Evolutionary conservation across 2,113 vertebrate species (phyloP).

Genomic region (Todiramphus chloris): DNA sequence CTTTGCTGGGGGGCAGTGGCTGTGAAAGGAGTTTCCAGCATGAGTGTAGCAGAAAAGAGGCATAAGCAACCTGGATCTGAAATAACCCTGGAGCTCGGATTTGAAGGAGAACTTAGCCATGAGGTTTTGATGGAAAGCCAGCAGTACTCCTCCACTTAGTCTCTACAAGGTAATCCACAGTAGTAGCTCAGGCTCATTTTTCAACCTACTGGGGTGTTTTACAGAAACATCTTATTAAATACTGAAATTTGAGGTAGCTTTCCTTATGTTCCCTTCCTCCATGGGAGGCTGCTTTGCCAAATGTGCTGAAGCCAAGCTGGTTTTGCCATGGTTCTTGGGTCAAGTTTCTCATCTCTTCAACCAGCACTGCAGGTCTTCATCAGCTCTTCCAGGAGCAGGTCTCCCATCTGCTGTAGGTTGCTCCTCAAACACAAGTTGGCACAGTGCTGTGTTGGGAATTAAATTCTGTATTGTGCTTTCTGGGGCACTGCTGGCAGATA

Average conservation of each 20-base stretch:
- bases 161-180: not conserved
- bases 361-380: not conserved
- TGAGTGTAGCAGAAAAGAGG: not conserved
- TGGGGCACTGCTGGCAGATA: not conserved
- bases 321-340: not conserved
- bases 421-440: not conserved
- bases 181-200: not conserved
- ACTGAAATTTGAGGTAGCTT: not conserved
- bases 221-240: not conserved
- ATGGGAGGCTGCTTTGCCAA: not conserved
- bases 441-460: not conserved
- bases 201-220: not conserved
- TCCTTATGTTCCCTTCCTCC: not conserved
- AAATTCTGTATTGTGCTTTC: not conserved
- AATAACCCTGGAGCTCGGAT: not conserved
- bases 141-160: rapidly evolving
- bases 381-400: not conserved
- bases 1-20: not conserved
- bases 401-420: not conserved
- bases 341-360: not conserved
- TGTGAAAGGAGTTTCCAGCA: not conserved
- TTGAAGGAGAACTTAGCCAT: not conserved
- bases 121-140: not conserved
- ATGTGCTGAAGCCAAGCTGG: not conserved
- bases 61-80: not conserved